Base-by-base conservation (phyloP, 2,113 vertebrate genomes). In the Camelus bactrianus region DNA sequence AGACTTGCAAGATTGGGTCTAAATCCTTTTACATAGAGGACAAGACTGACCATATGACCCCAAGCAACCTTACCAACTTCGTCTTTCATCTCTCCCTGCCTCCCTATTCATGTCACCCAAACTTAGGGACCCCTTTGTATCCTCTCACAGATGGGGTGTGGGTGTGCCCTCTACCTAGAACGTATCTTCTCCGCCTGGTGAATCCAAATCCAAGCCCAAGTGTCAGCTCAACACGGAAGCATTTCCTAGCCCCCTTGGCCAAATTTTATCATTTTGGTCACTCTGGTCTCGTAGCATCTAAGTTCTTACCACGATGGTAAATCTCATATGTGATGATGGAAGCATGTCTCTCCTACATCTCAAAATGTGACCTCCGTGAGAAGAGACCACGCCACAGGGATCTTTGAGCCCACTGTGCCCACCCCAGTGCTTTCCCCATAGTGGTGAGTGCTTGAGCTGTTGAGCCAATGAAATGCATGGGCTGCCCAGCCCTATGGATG, bases 401-500 rank as follows among this genome's bases (percentile, higher is more conserved):
- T 3, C 70, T 79, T 22, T 22, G 19, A 58, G 24, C 9, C 35
- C 6, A 4, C 6, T 28, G 14, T 11, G 58, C 3, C 15, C 22
- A 48, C 16, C 2, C 12, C 35, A 17, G 26, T 2, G 22, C 52
- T 62, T 60, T 19, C 14, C 35, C 9, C 6, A 1, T 16, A 38
- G 17, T 1, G 5, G 48, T 8, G 24, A 28, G 4, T 1, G 5
- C 52, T 14, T 65, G 14, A 14, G 0, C 8, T 2, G 1, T 1
- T 1, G 30, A 77, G 42, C 62, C 20, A 24, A 10, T 14, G 16
- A 35, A 24, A 2, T 0, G 0, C 19, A 1, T 9, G 4, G 6
- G 17, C 5, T 38, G 35, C n/a, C 42, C 26, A 13, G 42, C n/a
- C 64, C 65, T 20, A 0, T 3, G 62, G 65, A 69, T 46, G 16